phyloP scores from a whole-genome alignment of 2,888 invertebrate genomes.

The Pinctada fucata region DNA sequence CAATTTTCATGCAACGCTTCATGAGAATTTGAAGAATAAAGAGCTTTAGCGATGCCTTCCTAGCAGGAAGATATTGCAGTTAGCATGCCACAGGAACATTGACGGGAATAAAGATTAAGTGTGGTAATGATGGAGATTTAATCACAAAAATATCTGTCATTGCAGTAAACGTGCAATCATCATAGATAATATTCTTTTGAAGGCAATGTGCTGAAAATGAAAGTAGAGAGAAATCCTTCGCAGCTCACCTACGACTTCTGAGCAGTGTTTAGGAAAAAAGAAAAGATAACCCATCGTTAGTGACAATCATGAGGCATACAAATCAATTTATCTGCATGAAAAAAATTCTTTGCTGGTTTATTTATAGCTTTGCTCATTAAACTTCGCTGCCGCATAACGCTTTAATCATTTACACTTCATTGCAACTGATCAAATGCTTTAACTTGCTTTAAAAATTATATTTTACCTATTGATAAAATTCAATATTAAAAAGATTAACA shows the following conservation, averaged over 20 bases:
- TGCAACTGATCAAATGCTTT: constrained; percentile 3
- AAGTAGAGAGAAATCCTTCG: constrained; percentile 10
- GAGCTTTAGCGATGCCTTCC: no score
- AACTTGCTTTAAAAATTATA: no score
- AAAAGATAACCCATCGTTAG: constrained; percentile 4
- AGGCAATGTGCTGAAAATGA: constrained; percentile 20
- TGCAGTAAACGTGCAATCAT: constrained; percentile 22
- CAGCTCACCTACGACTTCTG: constrained; percentile 14
- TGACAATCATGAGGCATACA: not conserved
- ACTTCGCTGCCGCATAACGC: constrained; percentile 10
- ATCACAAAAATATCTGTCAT: constrained; percentile 17
- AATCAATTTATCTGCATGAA: not conserved
- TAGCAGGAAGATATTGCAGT: not conserved
- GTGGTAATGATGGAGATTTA: not conserved
- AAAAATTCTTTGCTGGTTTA: not conserved
- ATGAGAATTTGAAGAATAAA: no score
- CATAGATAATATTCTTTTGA: not conserved
- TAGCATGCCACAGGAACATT: not conserved
- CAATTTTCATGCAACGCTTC: no score
- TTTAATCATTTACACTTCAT: not conserved
- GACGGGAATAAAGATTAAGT: not conserved
- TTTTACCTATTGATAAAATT: not conserved
- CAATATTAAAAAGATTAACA: not conserved
- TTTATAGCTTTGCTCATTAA: not conserved
- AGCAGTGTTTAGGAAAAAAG: not conserved